phyloP scores from a whole-genome alignment of 2,888 invertebrate species.

The Drosophila rubida region DNA sequence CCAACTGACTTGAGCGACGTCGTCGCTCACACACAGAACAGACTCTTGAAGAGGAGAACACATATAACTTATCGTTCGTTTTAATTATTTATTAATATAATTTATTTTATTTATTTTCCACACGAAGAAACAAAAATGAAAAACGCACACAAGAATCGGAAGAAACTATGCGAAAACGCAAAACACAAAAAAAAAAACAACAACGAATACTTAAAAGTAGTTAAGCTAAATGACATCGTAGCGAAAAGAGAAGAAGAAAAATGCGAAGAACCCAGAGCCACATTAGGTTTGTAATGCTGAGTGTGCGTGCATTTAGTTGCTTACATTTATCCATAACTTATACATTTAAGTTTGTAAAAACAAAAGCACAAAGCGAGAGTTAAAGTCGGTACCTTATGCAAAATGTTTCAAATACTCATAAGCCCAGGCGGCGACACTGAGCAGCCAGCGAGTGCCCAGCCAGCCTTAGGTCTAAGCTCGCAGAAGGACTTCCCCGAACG shows the following conservation, averaged over 20 bases:
- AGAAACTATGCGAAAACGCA: constrained; percentile 46
- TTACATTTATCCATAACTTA: constrained; percentile 44
- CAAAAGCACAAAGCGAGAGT: constrained; percentile 68
- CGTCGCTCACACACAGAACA: constrained; percentile 48
- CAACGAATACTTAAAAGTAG: constrained; percentile 1
- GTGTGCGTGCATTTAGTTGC: constrained; percentile 56
- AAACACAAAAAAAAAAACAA: constrained; percentile 22
- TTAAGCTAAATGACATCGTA: constrained; percentile 52
- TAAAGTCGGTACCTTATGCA: constrained; percentile 80
- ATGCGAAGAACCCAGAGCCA: constrained; percentile 39
- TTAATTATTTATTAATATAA: constrained; percentile 82
- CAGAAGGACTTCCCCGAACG: constrained; percentile 33
- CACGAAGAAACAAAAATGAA: constrained; percentile 43
- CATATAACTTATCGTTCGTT: constrained; percentile 79
- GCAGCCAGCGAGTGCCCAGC: constrained; percentile 58
- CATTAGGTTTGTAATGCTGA: constrained; percentile 48
- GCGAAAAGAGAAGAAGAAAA: constrained; percentile 51
- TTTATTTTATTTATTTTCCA: constrained; percentile 81
- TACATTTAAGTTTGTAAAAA: constrained; percentile 72
- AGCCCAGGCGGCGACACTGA: constrained; percentile 53
- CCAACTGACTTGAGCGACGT: constrained; percentile 58
- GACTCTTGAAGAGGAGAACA: constrained; percentile 62
- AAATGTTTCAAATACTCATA: constrained; percentile 73
- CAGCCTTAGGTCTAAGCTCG: constrained; percentile 71
- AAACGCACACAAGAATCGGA: constrained; percentile 52